Evolutionary conservation across 2,113 vertebrate genomes (phyloP).

Genomic region (Rhynchopsitta pachyrhyncha): DNA sequence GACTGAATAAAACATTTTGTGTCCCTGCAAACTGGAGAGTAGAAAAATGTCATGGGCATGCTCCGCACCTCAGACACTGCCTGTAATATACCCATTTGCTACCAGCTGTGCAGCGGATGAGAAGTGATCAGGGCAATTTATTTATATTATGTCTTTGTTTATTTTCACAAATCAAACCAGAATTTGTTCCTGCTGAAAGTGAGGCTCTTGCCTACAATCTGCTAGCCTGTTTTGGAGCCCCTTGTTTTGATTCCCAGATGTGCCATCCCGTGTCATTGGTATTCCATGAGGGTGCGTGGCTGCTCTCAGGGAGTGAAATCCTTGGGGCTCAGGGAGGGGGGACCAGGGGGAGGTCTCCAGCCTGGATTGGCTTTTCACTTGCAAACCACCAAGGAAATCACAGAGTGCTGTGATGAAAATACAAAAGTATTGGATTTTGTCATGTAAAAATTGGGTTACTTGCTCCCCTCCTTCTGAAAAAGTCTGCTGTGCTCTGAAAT

Average conservation of each 20-base stretch:
- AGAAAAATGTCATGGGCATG: not conserved
- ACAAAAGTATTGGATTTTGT: not conserved
- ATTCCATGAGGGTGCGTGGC: not conserved
- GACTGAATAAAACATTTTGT: not conserved
- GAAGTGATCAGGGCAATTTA: fast-evolving
- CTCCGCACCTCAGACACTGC: fast-evolving
- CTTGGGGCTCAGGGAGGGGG: not conserved
- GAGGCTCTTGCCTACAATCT: not conserved
- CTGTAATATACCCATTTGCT: not conserved
- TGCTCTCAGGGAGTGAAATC: not conserved
- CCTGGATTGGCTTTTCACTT: not conserved
- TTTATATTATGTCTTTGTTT: not conserved
- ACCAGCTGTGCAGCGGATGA: not conserved
- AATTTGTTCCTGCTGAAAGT: not conserved
- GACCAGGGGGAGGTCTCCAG: not conserved
- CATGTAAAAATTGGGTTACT: not conserved
- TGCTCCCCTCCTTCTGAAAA: not conserved
- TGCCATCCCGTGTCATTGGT: not conserved
- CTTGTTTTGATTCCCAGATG: not conserved
- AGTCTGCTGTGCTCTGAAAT: not conserved
- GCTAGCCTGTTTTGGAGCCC: not conserved
- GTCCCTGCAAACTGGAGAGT: not conserved
- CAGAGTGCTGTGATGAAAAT: not conserved
- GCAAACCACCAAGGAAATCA: not conserved
- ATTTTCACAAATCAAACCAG: not conserved